Percentiles rank a stretch among this genome's conserved stretches.
Conservation (phyloP, 2,113 vertebrate genomes). For the Vicugna pacos region DNA sequence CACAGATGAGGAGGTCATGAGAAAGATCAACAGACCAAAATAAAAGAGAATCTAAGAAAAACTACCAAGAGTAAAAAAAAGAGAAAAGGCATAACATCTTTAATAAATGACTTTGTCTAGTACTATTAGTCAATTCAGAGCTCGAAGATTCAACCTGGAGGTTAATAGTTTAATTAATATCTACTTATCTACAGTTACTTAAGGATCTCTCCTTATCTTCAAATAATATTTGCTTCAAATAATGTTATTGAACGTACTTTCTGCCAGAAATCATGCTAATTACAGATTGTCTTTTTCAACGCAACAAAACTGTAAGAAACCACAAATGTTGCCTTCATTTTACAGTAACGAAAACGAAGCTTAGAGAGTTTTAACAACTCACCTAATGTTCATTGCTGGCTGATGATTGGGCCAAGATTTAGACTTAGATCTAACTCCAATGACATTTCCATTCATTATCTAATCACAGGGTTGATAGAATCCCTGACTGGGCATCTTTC, state of each 20-base stretch:
- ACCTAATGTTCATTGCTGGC: background rate
- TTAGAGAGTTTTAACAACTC: slow-evolving; percentile 21
- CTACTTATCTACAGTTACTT: background rate
- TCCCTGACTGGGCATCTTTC: background rate
- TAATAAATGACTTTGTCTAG: slow-evolving; percentile 24
- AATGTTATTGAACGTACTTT: background rate
- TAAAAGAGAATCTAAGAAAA: slow-evolving; percentile 19
- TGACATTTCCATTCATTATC: background rate
- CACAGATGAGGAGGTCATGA: slow-evolving; percentile 33
- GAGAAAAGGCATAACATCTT: slow-evolving; percentile 31
- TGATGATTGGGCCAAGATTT: background rate
- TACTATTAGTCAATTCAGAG: background rate
- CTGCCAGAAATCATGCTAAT: background rate
- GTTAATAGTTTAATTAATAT: background rate
- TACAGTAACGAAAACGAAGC: slow-evolving; percentile 21
- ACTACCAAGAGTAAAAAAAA: slow-evolving; percentile 7
- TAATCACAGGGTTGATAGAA: background rate
- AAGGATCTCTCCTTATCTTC: background rate
- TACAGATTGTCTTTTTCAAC: background rate
- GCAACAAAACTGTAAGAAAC: background rate
- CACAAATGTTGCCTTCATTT: background rate
- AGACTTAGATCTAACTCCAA: background rate
- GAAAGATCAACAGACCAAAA: slow-evolving; percentile 51
- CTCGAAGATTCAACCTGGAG: background rate
- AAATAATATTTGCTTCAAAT: slow-evolving; percentile 31